phyloP scores from a whole-genome alignment of 1,140 invertebrate genomes.

The Pseudomyrmex concolor region DNA sequence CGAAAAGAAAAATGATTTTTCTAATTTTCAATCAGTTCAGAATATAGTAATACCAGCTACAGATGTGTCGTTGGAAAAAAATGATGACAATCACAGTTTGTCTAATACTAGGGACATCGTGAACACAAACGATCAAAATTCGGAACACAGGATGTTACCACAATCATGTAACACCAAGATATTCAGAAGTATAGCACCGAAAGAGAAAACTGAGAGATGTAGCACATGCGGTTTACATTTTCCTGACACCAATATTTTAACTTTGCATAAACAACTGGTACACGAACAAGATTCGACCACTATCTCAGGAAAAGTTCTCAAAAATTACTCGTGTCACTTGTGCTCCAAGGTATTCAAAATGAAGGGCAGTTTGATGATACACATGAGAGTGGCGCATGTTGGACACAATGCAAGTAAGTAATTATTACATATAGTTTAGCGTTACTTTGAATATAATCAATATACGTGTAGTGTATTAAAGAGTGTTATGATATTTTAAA shows the following conservation, averaged over 20 bases:
- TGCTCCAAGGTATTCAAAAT: slow-evolving; percentile 93
- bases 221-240: slow-evolving; percentile 91
- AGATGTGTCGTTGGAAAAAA: slow-evolving; percentile 16
- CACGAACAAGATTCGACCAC: slow-evolving; percentile 86
- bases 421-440: slow-evolving; percentile 14
- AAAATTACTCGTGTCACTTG: slow-evolving; percentile 90
- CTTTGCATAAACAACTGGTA: slow-evolving; percentile 90
- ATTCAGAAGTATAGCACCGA: slow-evolving; percentile 62
- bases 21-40: slow-evolving; percentile 44
- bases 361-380: slow-evolving; percentile 92
- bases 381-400: slow-evolving; percentile 91
- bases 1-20: neutral
- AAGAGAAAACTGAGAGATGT: slow-evolving; percentile 85
- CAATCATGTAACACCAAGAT: slow-evolving; percentile 58
- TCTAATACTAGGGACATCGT: neutral
- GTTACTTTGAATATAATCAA: neutral
- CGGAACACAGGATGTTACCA: slow-evolving; percentile 55
- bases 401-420: slow-evolving; percentile 82
- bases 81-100: neutral
- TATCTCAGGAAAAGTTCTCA: slow-evolving; percentile 77
- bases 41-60: neutral
- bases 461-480: slow-evolving; percentile 15
- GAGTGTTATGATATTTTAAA: neutral
- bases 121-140: slow-evolving; percentile 2
- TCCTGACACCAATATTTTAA: slow-evolving; percentile 88